These are phyloP conservation scores for Platyscelio sp. DNA, from an alignment of 2,888 invertebrate genomes.

Conservation along the genomic window DNA sequence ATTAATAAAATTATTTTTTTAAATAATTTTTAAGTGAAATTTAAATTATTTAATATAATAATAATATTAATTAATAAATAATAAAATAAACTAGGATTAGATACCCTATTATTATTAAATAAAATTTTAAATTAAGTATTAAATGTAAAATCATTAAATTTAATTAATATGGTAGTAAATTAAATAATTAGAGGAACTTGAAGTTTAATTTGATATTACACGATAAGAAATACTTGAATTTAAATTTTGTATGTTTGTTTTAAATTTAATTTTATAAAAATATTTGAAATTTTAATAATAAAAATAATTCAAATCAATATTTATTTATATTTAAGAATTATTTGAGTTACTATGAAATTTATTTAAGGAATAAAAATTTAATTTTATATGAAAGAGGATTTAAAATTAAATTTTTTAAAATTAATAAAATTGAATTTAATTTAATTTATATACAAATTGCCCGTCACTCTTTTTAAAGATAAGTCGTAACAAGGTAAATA, in stretches of 20 bases:
- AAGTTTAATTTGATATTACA: slow-evolving; percentile 59
- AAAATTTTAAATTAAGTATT: slow-evolving; percentile 87
- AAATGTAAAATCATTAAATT: slow-evolving; percentile 85
- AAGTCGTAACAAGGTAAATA: slow-evolving; percentile 78
- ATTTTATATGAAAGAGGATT: slow-evolving; percentile 88
- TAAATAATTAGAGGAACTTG: slow-evolving; percentile 58
- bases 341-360: slow-evolving; percentile 89
- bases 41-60: slow-evolving; percentile 79
- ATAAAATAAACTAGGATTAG: slow-evolving; percentile 84
- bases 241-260: slow-evolving; percentile 67
- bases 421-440: slow-evolving; percentile 85
- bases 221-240: slow-evolving; percentile 47
- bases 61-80: slow-evolving; percentile 86
- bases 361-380: slow-evolving; percentile 79
- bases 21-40: slow-evolving; percentile 80
- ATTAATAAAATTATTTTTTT: slow-evolving; percentile 86
- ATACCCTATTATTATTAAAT: slow-evolving; percentile 86
- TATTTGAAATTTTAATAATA: slow-evolving; percentile 86
- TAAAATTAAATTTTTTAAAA: slow-evolving; percentile 86
- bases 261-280: slow-evolving; percentile 70
- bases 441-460: slow-evolving; percentile 89
- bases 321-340: slow-evolving; percentile 88
- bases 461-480: slow-evolving; percentile 88
- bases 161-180: slow-evolving; percentile 74
- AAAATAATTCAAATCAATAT: slow-evolving; percentile 88